Evolutionary conservation across 2,888 invertebrate species (phyloP).

Genomic region (Nomada ferruginata): DNA sequence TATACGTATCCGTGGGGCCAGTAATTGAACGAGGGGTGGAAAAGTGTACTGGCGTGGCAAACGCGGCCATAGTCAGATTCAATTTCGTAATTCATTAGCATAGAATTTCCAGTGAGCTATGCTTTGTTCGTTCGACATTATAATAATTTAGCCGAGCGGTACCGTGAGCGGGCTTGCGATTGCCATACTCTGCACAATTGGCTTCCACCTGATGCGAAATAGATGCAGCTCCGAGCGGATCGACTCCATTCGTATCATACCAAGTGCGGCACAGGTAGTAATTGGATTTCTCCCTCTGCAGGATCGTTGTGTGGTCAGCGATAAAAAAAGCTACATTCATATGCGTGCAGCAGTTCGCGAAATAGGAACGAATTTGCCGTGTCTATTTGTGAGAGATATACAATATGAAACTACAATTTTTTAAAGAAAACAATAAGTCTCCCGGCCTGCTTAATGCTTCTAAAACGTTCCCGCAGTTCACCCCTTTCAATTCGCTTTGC

Average conservation of each 20-base stretch:
- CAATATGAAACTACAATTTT: background rate
- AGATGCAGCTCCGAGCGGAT: conserved; percentile 61
- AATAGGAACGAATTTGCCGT: conserved; percentile 25
- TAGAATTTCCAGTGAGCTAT: conserved; percentile 53
- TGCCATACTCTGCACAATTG: conserved; percentile 56
- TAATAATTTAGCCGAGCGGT: conserved; percentile 64
- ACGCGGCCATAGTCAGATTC: conserved; percentile 39
- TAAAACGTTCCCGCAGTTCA: background rate
- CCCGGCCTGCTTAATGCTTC: too few relatives aligned
- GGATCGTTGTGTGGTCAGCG: conserved; percentile 5
- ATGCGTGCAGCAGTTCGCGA: background rate
- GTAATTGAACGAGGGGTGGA: conserved; percentile 13
- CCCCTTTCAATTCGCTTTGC: background rate
- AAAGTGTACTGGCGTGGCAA: conserved; percentile 30
- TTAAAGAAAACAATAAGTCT: background rate
- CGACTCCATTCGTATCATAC: conserved; percentile 58
- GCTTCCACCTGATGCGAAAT: conserved; percentile 67
- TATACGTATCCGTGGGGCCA: background rate
- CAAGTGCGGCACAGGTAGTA: conserved; percentile 63
- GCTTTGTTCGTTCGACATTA: conserved; percentile 65
- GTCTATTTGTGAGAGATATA: background rate
- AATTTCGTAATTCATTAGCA: conserved; percentile 68
- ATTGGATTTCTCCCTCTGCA: conserved; percentile 62
- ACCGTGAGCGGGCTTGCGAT: conserved; percentile 47
- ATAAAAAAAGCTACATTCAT: conserved; percentile 41